These are phyloP conservation scores for Drosophila affinis DNA, from an alignment of 2,888 invertebrate genomes.

Conservation along the genomic window DNA sequence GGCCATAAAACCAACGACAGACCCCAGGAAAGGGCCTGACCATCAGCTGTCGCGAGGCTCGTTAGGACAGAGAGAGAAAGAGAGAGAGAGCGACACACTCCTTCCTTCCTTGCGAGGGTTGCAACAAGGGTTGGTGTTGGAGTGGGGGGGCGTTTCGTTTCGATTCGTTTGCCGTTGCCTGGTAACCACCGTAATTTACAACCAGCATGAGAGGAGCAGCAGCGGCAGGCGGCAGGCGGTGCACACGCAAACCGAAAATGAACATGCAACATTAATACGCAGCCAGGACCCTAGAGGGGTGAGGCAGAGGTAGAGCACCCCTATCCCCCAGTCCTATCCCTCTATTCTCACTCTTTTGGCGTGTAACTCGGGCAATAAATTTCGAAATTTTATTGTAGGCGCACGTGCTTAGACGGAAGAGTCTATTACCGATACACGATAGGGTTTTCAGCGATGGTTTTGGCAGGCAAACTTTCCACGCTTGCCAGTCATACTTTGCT, in stretches of 20 bases:
- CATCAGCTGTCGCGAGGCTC: slow-evolving; percentile 68
- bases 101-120: slow-evolving; percentile 53
- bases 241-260: slow-evolving; percentile 66
- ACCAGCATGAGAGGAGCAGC: slow-evolving; percentile 42
- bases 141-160: neutral
- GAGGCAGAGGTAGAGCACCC: neutral
- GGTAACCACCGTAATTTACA: slow-evolving; percentile 64
- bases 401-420: slow-evolving; percentile 49
- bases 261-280: slow-evolving; percentile 69
- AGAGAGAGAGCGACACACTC: neutral
- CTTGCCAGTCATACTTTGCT: neutral
- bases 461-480: too few relatives aligned
- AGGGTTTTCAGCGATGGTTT: neutral
- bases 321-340: neutral
- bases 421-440: slow-evolving; percentile 6
- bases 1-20: slow-evolving; percentile 67
- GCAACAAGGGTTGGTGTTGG: slow-evolving; percentile 47
- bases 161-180: slow-evolving; percentile 31
- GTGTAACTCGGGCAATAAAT: slow-evolving; percentile 54
- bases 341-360: neutral
- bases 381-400: slow-evolving; percentile 62
- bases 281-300: slow-evolving; percentile 4
- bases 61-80: slow-evolving; percentile 25
- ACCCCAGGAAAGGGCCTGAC: slow-evolving; percentile 58
- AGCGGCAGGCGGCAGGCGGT: slow-evolving; percentile 4